Percentiles rank a stretch among this genome's conserved stretches.
phyloP scores from a whole-genome alignment of 2,113 vertebrate genomes.

The Lamprotornis superbus region DNA sequence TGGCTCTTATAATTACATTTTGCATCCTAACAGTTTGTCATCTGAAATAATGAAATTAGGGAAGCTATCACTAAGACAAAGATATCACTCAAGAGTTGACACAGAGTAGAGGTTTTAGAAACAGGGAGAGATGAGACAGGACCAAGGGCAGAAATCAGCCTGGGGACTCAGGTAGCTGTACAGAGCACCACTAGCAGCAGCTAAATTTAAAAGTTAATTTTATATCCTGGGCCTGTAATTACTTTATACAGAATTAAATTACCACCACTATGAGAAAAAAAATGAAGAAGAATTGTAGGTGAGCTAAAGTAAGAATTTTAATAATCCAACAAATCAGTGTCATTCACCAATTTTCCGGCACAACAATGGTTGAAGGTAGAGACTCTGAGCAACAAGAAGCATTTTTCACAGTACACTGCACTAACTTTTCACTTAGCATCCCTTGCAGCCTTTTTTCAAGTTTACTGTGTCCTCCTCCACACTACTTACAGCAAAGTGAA shows the following conservation, averaged over 20 bases:
- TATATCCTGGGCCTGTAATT: conserved; percentile 28
- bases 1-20: not conserved
- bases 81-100: not conserved
- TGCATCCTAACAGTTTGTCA: not conserved
- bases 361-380: not conserved
- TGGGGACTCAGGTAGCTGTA: not conserved
- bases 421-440: not conserved
- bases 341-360: not conserved
- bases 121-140: not conserved
- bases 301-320: not conserved
- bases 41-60: not conserved
- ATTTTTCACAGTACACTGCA: not conserved
- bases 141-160: not conserved
- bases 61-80: not conserved
- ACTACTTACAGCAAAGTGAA: not conserved
- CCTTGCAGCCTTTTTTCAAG: not conserved
- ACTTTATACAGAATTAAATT: conserved; percentile 20
- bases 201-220: conserved; percentile 21
- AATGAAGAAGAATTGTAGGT: not conserved
- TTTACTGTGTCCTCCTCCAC: not conserved
- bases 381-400: not conserved
- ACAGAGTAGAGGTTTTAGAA: not conserved
- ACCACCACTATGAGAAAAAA: not conserved
- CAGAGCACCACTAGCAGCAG: not conserved
- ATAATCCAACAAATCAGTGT: not conserved